A percentile compares a stretch with the other conserved stretches of the same genome.
These are phyloP conservation scores for Scortum barcoo DNA, from an alignment of 2,113 vertebrate genomes.

Conservation along the genomic window DNA sequence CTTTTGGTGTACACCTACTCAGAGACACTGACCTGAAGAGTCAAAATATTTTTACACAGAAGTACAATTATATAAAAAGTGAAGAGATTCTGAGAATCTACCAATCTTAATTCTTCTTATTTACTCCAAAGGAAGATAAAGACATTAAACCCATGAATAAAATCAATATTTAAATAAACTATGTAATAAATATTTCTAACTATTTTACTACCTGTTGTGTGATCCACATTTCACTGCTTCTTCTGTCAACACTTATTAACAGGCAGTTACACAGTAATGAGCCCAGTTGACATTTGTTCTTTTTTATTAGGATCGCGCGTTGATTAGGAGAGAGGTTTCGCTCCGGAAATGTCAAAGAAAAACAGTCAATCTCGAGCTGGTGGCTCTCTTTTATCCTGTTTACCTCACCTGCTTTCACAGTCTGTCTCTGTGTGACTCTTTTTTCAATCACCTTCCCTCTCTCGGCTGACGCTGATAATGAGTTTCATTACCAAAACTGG, in stretches of 20 bases:
- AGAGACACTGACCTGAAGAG: neutral
- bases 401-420: neutral
- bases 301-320: conserved; percentile 15
- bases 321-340: conserved; percentile 25
- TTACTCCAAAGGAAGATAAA: neutral
- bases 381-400: neutral
- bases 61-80: neutral
- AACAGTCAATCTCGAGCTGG: neutral
- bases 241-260: conserved; percentile 37
- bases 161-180: conserved; percentile 13
- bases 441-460: neutral
- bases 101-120: neutral
- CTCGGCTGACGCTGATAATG: conserved; percentile 12
- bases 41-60: neutral
- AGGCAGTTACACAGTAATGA: conserved; percentile 38
- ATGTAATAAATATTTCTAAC: too few species aligned
- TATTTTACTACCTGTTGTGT: neutral
- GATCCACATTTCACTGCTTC: conserved; percentile 13
- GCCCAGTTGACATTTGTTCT: neutral
- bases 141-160: neutral
- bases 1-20: neutral
- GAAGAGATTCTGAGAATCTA: neutral
- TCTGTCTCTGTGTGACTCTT: neutral
- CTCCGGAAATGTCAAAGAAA: conserved; percentile 36
- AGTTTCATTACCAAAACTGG: conserved; percentile 42